phyloP scores from a whole-genome alignment of 2,888 invertebrate species.

The Gnatocerus cornutus region DNA sequence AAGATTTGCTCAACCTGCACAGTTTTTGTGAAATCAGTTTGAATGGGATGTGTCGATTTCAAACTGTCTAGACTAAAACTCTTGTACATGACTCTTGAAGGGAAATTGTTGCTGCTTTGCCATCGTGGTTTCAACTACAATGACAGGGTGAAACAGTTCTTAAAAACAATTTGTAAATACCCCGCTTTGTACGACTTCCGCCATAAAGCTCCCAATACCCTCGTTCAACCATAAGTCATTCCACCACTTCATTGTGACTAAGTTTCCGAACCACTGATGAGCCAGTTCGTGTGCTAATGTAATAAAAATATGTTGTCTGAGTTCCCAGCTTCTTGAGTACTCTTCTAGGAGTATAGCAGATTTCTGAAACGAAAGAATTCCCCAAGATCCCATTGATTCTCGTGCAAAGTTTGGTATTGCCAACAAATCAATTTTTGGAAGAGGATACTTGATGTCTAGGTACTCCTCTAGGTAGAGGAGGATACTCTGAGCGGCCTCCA shows the following conservation, averaged over 20 bases:
- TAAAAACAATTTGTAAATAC: too few relatives aligned
- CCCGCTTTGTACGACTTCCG: constrained; percentile 73
- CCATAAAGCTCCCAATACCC: constrained; percentile 81
- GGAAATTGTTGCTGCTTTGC: constrained; percentile 74
- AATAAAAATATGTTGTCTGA: constrained; percentile 68
- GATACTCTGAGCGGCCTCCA: constrained; percentile 72
- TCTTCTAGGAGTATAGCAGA: constrained; percentile 76
- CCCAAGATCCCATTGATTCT: constrained; percentile 75
- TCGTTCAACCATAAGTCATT: constrained; percentile 82
- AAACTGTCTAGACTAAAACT: constrained; percentile 74
- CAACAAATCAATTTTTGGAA: constrained; percentile 75
- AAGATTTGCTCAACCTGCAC: constrained; percentile 77
- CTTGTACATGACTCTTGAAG: constrained; percentile 73
- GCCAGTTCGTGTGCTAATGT: constrained; percentile 80
- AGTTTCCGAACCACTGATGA: constrained; percentile 85
- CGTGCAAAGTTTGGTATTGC: constrained; percentile 76
- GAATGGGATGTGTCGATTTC: constrained; percentile 75
- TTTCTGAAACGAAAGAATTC: constrained; percentile 77
- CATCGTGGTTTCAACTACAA: constrained; percentile 75
- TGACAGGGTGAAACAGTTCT: too few relatives aligned
- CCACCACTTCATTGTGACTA: constrained; percentile 82
- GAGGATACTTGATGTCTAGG: constrained; percentile 73
- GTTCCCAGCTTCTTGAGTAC: constrained; percentile 68
- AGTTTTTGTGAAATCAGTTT: constrained; percentile 72
- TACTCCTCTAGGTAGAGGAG: constrained; percentile 73